Evolutionary conservation across 2,797 vertebrate genomes (phyloP).

Genomic region (Oceanodroma leucorhoa): DNA sequence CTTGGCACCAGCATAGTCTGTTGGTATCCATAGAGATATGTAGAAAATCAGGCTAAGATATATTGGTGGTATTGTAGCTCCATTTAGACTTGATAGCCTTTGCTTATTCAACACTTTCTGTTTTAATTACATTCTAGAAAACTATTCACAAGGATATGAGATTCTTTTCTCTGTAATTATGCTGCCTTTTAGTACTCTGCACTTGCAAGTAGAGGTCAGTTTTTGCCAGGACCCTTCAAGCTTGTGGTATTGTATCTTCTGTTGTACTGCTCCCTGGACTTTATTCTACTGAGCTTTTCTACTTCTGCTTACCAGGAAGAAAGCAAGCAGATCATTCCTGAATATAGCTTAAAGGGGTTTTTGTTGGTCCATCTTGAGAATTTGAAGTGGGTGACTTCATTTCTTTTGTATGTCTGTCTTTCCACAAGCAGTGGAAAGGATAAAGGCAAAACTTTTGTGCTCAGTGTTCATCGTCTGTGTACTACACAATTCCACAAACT

Average conservation of each 20-base stretch:
- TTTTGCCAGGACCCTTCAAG: background rate
- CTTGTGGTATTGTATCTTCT: background rate
- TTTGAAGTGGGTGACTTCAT: background rate
- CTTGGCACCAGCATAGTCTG: conserved; percentile 35
- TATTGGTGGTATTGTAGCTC: conserved; percentile 50
- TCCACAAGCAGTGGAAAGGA: background rate
- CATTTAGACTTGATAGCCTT: conserved; percentile 59
- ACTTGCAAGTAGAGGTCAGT: conserved; percentile 10
- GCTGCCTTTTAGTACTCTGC: background rate
- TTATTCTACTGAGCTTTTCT: background rate
- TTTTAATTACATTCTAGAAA: conserved; percentile 59
- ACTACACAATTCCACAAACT: background rate
- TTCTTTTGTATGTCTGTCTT: background rate
- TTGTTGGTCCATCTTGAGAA: background rate
- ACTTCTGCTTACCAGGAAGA: background rate
- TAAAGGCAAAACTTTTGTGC: background rate
- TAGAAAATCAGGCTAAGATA: conserved; percentile 52
- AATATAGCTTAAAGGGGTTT: background rate
- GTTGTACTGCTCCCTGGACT: background rate
- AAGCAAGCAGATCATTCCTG: background rate
- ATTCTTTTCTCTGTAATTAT: conserved; percentile 18
- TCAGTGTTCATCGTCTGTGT: accelerated
- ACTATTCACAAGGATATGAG: background rate
- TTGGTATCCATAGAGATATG: conserved; percentile 62
- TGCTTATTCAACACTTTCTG: conserved; percentile 51